These are phyloP conservation scores for Teleogryllus oceanicus DNA, from an alignment of 2,888 invertebrate genomes.

Conservation along the genomic window DNA sequence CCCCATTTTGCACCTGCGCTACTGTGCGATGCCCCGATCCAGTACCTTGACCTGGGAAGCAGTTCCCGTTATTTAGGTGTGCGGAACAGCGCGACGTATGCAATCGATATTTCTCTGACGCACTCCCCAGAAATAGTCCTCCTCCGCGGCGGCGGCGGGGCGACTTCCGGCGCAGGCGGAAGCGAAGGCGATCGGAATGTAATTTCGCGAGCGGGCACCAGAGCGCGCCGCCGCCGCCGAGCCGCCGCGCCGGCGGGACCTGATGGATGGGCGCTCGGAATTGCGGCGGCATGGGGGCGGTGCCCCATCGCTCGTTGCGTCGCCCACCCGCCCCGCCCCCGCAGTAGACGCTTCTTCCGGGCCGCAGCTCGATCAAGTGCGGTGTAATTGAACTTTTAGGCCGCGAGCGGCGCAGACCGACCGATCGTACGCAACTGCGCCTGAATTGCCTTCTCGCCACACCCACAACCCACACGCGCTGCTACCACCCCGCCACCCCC, in stretches of 20 bases:
- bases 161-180: neutral
- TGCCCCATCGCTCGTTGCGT: no score
- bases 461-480: no score
- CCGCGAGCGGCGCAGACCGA: neutral
- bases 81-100: no score
- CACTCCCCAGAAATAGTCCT: no score
- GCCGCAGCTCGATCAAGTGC: constrained; percentile 32
- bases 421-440: no score
- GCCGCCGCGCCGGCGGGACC: neutral
- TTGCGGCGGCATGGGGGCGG: constrained; percentile 20
- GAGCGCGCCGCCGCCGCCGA: neutral
- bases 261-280: constrained; percentile 28
- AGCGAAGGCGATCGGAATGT: constrained; percentile 25
- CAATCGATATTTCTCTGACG: no score
- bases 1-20: no score
- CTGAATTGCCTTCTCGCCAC: no score
- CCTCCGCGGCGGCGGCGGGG: neutral
- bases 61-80: no score
- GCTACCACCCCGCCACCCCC: no score
- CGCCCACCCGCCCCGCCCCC: neutral
- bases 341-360: constrained; percentile 11
- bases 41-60: no score
- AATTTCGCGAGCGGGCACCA: constrained; percentile 24
- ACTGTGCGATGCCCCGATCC: no score
- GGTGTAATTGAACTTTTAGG: constrained; percentile 30